Percentiles rank a stretch among this genome's conserved stretches.
phyloP scores from a whole-genome alignment of 2,113 vertebrate species.

The Chinchilla lanigera region DNA sequence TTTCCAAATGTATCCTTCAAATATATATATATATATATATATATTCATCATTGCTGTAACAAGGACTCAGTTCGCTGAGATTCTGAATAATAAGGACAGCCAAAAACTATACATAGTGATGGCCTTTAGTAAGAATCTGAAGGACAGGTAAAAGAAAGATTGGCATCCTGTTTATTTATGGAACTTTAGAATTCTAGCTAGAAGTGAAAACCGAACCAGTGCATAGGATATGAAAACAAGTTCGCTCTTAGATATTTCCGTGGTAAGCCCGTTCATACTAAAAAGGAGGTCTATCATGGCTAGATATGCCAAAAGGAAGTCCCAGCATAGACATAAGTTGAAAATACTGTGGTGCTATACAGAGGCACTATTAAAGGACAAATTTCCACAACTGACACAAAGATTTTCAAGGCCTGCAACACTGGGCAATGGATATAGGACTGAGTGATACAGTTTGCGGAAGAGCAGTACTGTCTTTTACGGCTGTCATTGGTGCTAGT shows the following conservation, averaged over 20 bases:
- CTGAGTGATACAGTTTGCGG: background rate
- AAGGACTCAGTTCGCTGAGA: background rate
- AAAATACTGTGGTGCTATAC: background rate
- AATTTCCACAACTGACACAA: too few species aligned
- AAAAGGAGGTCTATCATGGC: background rate
- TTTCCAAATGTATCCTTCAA: background rate
- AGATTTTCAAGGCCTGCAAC: background rate
- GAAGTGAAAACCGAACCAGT: background rate
- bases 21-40: too few species aligned
- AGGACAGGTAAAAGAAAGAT: background rate
- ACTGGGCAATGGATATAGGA: background rate
- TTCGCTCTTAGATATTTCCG: background rate
- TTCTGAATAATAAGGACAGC: background rate
- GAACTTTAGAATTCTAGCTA: background rate
- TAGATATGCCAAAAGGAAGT: background rate
- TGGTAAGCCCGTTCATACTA: background rate
- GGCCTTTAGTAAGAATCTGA: background rate
- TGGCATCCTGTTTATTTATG: background rate
- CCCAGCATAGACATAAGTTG: background rate
- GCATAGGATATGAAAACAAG: background rate
- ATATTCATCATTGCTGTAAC: background rate
- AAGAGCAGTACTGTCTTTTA: background rate
- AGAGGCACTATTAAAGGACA: background rate
- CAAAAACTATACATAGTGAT: background rate
- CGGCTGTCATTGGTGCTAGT: background rate